phyloP scores from a whole-genome alignment of 2,888 invertebrate species.

The Mongoloraphidia duomilia region DNA sequence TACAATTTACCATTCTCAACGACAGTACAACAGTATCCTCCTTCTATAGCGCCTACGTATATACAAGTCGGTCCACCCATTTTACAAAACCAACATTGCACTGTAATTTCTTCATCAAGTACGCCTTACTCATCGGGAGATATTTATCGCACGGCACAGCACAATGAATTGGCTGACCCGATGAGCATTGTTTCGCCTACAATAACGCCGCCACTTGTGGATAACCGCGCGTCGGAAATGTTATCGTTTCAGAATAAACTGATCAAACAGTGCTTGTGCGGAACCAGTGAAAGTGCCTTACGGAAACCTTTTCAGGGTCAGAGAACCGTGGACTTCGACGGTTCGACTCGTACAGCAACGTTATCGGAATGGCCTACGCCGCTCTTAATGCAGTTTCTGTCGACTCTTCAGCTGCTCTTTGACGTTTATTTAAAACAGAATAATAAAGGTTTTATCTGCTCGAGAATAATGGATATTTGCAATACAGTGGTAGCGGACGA shows the following conservation, averaged over 20 bases:
- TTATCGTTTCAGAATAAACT: constrained; percentile 49
- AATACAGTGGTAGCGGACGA: constrained; percentile 67
- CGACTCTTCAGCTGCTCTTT: constrained; percentile 68
- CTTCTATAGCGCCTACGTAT: no score
- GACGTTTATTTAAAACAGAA: constrained; percentile 77
- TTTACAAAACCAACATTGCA: no score
- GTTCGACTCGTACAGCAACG: constrained; percentile 35
- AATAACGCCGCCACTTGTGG: constrained; percentile 24
- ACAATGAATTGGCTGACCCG: no score
- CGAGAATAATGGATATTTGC: constrained; percentile 64
- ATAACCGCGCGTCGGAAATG: constrained; percentile 33
- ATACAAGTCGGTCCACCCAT: no score
- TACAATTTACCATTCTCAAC: no score
- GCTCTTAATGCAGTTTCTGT: constrained; percentile 61
- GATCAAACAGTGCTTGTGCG: constrained; percentile 65
- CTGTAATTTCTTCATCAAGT: no score
- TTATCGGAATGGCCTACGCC: constrained; percentile 49
- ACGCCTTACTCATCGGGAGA: no score
- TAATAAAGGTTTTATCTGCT: constrained; percentile 66
- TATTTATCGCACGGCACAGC: no score
- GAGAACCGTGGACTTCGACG: constrained; percentile 32
- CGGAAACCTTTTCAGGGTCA: constrained; percentile 56
- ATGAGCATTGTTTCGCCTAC: background rate
- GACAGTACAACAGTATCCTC: no score
- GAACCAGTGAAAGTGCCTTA: constrained; percentile 53